Percentiles rank a stretch among this genome's conserved stretches.
Evolutionary conservation across 2,797 vertebrate genomes (phyloP).

Genomic region (Mastacembelus armatus): DNA sequence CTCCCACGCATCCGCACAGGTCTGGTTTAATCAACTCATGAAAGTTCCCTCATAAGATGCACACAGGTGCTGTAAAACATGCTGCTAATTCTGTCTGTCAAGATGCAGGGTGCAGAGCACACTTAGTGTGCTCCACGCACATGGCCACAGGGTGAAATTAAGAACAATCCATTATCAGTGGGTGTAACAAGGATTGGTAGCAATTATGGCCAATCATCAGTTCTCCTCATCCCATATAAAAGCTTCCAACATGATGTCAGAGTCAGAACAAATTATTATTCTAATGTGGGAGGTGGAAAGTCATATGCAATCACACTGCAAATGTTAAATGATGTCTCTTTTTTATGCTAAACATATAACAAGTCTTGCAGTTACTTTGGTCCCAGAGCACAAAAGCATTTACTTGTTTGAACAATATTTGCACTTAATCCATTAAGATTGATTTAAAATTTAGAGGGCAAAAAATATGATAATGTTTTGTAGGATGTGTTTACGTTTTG

Average conservation of each 20-base stretch:
- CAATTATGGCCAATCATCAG: not conserved
- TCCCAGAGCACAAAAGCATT: not conserved
- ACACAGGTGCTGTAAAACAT: not conserved
- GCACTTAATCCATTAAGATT: not conserved
- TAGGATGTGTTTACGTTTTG: not conserved
- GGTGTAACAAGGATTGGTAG: not conserved
- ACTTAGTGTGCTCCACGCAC: not conserved
- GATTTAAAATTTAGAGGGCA: not conserved
- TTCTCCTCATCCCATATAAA: not conserved
- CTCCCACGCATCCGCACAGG: not conserved
- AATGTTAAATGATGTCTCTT: not conserved
- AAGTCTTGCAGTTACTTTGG: not conserved
- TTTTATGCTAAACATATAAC: constrained; percentile 3
- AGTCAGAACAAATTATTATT: not conserved
- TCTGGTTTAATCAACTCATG: not conserved
- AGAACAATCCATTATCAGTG: constrained; percentile 10
- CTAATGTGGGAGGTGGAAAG: not conserved
- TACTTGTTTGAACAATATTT: not conserved
- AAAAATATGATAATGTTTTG: not conserved
- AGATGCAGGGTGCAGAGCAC: not conserved
- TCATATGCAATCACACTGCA: not conserved
- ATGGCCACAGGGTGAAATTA: constrained; percentile 9
- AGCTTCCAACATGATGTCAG: not conserved
- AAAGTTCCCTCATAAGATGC: too few relatives aligned
- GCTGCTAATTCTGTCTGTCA: constrained; percentile 16